Conservation (phyloP, 2,113 vertebrate genomes). For the Indri indri region DNA sequence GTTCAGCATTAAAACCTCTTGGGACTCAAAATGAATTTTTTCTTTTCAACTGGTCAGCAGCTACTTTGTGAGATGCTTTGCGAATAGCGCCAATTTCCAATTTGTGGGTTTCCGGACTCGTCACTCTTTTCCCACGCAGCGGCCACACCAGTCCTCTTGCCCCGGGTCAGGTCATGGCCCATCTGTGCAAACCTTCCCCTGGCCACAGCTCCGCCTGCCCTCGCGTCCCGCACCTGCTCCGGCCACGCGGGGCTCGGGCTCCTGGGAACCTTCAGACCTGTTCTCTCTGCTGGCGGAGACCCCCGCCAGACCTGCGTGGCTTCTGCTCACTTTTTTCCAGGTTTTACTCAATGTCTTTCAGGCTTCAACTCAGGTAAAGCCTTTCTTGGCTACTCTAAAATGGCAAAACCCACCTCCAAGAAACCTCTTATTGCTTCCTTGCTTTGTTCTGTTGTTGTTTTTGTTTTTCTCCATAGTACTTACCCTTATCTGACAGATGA, state of each 20-base stretch:
- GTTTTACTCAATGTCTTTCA: no score
- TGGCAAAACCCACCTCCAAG: neutral
- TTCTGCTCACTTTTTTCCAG: neutral
- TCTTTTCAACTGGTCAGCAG: neutral
- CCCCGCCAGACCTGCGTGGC: neutral
- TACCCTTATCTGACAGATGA: neutral
- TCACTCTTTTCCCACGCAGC: neutral
- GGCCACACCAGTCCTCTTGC: neutral
- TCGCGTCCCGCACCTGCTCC: no score
- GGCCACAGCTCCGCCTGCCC: neutral
- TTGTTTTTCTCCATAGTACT: neutral
- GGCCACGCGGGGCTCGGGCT: accelerated
- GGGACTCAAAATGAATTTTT: neutral
- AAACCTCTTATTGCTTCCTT: neutral
- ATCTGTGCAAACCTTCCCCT: neutral
- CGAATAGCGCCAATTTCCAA: neutral
- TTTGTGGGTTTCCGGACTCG: neutral
- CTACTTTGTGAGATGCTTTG: neutral
- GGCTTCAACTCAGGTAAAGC: neutral
- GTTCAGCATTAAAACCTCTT: neutral
- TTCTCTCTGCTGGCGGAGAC: neutral
- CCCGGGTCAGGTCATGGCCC: neutral
- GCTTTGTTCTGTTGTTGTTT: neutral
- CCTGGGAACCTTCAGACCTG: accelerated
- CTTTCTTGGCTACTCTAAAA: neutral